phyloP scores from a whole-genome alignment of 2,797 vertebrate species.

The Esox masquinongy region DNA sequence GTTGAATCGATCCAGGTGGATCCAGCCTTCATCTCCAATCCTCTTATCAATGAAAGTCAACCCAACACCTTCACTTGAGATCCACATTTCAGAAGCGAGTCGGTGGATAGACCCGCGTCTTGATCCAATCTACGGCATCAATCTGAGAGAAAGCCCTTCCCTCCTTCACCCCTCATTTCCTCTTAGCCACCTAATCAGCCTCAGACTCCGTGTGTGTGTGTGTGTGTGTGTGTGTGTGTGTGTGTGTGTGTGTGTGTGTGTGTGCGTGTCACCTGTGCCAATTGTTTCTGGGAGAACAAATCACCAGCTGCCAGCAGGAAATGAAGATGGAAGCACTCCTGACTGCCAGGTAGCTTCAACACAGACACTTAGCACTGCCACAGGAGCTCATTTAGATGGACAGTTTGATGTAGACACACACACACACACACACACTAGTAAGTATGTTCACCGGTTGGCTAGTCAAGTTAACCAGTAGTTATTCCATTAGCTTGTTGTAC shows the following conservation, averaged over 20 bases:
- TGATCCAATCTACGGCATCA: conserved; percentile 41
- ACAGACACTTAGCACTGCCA: conserved; percentile 68
- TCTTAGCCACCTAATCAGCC: conserved; percentile 16
- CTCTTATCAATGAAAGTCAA: background rate
- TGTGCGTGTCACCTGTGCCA: conserved; percentile 25
- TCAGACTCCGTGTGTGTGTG: conserved; percentile 2
- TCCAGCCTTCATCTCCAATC: background rate
- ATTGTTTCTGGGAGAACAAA: conserved; percentile 52
- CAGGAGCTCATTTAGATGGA: conserved; percentile 70
- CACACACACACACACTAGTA: conserved; percentile 57
- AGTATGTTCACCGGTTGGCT: background rate
- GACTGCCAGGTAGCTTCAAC: conserved; percentile 57
- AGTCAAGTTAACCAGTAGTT: too few species aligned
- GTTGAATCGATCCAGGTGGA: background rate
- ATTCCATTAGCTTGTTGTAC: too few species aligned
- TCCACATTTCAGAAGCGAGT: background rate
- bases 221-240: background rate
- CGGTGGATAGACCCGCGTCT: background rate
- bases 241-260: background rate
- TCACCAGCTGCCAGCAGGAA: conserved; percentile 64
- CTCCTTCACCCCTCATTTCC: background rate
- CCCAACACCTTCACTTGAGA: background rate
- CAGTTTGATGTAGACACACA: conserved; percentile 59
- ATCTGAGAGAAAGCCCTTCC: conserved; percentile 2
- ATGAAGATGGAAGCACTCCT: conserved; percentile 71